Evolutionary conservation across 2,797 vertebrate species (phyloP), one percentile per base, ranked within the genome.

Genomic region (Silurus lanzhouensis): DNA sequence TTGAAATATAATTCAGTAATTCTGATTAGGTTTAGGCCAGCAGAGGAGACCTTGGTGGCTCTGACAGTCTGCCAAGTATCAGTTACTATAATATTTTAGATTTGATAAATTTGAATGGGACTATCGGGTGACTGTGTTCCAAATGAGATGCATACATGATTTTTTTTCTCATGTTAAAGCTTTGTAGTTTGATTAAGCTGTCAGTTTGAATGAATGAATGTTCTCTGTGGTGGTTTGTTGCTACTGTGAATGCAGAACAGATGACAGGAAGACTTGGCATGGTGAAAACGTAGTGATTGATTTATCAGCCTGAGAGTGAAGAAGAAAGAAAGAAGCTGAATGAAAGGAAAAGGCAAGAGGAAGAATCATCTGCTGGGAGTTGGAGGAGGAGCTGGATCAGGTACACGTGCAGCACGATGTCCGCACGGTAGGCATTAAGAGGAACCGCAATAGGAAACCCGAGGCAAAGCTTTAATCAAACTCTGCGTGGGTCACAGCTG

Each of bases 381-480:
- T 84, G 90, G 89, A 89, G 85, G 82, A 89, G 61, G 83, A 81
- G 71, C 89, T 92, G 93, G 91, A 93, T 91, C 25, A 3, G 0
- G 77, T 78, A 17, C 84, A 82, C 91, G 88, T 91, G 92, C 92
- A 74, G 68, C 90, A 91, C 92, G n/a, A 93, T 93, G 90, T 90
- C 92, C 92, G 89, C 91, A 91, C 90, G 89, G 87, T 87, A 82
- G 75, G 87, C 88, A 89, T 75, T 91, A 93, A 94, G 92, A 89
- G 91, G 88, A 86, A 85, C 87, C 89, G 88, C 79, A 82, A 86
- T 92, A 92, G 92, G 90, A 90, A 92, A 91, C 92, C 92, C 89
- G 88, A 92, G 91, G 86, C 86, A 91, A 87, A 6, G 90, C 88
- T 94, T 94, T 93, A 93, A 94, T 94, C 93, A 93, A 91, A 93